phyloP scores from a whole-genome alignment of 1,140 invertebrate genomes.

The Hermetia illucens region DNA sequence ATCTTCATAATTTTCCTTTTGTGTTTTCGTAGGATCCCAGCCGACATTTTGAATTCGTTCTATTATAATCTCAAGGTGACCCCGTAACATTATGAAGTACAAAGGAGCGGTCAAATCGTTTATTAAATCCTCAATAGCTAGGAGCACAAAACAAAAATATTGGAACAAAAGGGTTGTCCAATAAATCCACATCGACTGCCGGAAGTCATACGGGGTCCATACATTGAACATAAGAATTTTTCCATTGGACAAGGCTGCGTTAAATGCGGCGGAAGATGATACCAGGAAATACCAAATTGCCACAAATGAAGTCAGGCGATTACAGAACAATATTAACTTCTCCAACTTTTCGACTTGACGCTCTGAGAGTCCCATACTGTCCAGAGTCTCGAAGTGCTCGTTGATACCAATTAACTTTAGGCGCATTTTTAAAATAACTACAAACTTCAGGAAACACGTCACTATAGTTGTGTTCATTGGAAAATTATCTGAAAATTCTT shows the following conservation, averaged over 20 bases:
- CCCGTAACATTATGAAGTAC: slow-evolving; percentile 6
- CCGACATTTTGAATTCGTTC: slow-evolving; percentile 6
- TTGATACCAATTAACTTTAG: slow-evolving; percentile 1
- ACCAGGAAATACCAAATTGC: slow-evolving; percentile 2
- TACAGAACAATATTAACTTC: slow-evolving; percentile 4
- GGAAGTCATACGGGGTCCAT: slow-evolving; percentile 4
- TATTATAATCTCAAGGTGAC: slow-evolving; percentile 2
- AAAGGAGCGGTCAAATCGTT: slow-evolving; percentile 8
- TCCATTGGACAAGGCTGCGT: too few relatives aligned
- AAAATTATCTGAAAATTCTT: slow-evolving; percentile 5
- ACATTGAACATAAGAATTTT: too few relatives aligned
- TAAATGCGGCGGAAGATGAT: too few relatives aligned
- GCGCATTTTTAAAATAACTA: slow-evolving; percentile 1
- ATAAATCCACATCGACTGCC: neutral
- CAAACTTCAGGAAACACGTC: slow-evolving; percentile 4
- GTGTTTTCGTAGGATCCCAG: too few relatives aligned
- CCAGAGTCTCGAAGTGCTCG: too few relatives aligned
- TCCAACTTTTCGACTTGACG: too few relatives aligned
- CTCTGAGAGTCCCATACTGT: too few relatives aligned
- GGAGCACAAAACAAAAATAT: slow-evolving; percentile 1
- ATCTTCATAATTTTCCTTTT: slow-evolving; percentile 6
- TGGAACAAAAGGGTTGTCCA: slow-evolving; percentile 4
- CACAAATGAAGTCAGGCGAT: slow-evolving; percentile 1
- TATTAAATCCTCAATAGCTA: slow-evolving; percentile 6
- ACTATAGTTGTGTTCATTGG: slow-evolving; percentile 4